These are phyloP conservation scores for Ptyas mucosa DNA, from an alignment of 2,113 vertebrate species.

Conservation along the genomic window DNA sequence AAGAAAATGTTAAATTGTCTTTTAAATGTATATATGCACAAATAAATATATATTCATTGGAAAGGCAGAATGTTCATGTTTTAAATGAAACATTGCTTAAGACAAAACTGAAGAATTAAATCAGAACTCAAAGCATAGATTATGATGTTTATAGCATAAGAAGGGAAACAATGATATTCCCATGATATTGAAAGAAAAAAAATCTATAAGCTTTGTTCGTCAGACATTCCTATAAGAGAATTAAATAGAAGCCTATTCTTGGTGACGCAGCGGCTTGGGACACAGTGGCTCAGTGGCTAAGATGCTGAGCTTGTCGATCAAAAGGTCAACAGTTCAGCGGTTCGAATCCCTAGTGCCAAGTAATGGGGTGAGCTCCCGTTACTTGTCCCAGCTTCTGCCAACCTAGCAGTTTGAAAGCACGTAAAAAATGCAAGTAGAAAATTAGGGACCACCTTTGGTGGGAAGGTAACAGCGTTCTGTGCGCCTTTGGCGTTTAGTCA, in stretches of 20 bases:
- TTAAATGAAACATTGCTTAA: background rate
- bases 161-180: background rate
- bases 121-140: background rate
- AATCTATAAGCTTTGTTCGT: background rate
- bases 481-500: no score
- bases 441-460: no score
- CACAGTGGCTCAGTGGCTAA: no score
- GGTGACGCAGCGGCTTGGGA: background rate
- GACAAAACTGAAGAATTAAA: background rate
- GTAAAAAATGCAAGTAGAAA: no score
- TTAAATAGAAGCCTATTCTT: background rate
- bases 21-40: background rate
- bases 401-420: no score
- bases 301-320: no score
- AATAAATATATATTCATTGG: background rate
- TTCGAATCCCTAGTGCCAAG: no score
- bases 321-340: no score
- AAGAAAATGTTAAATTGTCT: background rate
- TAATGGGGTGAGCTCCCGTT: no score
- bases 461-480: no score
- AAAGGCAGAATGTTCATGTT: background rate
- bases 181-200: background rate
- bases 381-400: no score
- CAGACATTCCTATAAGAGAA: background rate
- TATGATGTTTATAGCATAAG: background rate